Conservation (phyloP, 2,797 vertebrate species). For the Megaceryle alcyon region DNA sequence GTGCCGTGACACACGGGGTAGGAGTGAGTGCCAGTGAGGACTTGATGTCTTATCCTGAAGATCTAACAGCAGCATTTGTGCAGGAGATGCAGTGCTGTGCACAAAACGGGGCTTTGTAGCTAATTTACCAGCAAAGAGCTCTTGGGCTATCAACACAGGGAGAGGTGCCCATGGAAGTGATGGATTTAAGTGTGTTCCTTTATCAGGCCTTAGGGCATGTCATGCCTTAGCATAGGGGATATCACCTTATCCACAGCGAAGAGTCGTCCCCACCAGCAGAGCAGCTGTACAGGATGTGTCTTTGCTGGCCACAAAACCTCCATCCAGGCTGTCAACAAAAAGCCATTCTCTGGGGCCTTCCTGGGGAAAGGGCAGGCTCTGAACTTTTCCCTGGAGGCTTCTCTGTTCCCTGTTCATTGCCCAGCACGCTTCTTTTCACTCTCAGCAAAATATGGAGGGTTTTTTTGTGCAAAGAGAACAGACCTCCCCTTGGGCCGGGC, state of each 20-base stretch:
- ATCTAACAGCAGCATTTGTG: background rate
- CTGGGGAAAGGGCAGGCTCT: slow-evolving; percentile 34
- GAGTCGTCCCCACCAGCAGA: background rate
- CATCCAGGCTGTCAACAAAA: slow-evolving; percentile 21
- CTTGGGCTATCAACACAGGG: background rate
- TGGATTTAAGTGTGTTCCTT: fast-evolving
- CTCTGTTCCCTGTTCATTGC: slow-evolving; percentile 28
- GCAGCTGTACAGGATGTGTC: slow-evolving; percentile 47
- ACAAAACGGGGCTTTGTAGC: background rate
- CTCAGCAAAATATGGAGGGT: slow-evolving; percentile 11
- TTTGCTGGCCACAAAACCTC: background rate
- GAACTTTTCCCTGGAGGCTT: slow-evolving; percentile 8
- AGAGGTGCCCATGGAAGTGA: fast-evolving
- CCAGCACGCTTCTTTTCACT: slow-evolving; percentile 11
- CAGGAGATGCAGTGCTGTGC: background rate
- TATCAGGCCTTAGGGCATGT: background rate
- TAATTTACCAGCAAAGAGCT: background rate
- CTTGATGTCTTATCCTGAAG: background rate
- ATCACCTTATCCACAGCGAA: background rate
- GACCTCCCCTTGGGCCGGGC: slow-evolving; percentile 66
- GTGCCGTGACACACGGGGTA: background rate
- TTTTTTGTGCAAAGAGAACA: slow-evolving; percentile 9
- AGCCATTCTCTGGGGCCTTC: slow-evolving; percentile 47
- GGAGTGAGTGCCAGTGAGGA: fast-evolving
- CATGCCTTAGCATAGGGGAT: background rate